These are phyloP conservation scores for Dynastes tityus DNA, from an alignment of 2,888 invertebrate genomes.

Conservation along the genomic window DNA sequence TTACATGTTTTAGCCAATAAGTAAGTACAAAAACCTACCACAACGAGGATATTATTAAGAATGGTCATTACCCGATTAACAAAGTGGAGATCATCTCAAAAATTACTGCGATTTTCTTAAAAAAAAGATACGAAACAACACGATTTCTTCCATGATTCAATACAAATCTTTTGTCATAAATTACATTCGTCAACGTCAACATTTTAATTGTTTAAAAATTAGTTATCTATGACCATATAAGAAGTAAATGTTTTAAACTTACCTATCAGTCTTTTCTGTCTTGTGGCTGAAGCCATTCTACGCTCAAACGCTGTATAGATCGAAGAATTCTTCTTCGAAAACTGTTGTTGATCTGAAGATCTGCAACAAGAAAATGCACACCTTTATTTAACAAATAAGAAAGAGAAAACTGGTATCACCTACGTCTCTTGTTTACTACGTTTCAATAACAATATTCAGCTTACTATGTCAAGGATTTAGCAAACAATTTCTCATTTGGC, in stretches of 20 bases:
- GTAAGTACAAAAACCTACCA: too few species aligned
- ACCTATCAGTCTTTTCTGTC: slow-evolving; percentile 50
- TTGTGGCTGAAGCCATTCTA: slow-evolving; percentile 51
- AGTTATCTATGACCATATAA: background rate
- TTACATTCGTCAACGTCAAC: too few species aligned
- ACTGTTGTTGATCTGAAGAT: slow-evolving; percentile 29
- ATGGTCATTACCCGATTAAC: too few species aligned
- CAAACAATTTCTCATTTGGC: background rate
- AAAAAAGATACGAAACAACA: too few species aligned
- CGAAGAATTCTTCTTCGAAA: slow-evolving; percentile 36
- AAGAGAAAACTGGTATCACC: background rate
- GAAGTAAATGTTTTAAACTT: slow-evolving; percentile 28
- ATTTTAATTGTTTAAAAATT: background rate
- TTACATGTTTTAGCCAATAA: too few species aligned
- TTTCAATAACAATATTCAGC: background rate
- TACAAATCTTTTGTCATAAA: too few species aligned
- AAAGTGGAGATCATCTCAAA: too few species aligned
- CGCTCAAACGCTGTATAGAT: slow-evolving; percentile 8
- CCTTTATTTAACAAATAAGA: background rate
- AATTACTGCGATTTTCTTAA: too few species aligned
- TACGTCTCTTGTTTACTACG: background rate
- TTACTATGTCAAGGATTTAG: slow-evolving; percentile 40
- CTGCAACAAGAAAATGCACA: slow-evolving; percentile 23
- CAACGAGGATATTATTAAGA: too few species aligned
- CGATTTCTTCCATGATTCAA: too few species aligned